Base-by-base conservation (phyloP, 2,888 invertebrate genomes). In the Sipha maydis region DNA sequence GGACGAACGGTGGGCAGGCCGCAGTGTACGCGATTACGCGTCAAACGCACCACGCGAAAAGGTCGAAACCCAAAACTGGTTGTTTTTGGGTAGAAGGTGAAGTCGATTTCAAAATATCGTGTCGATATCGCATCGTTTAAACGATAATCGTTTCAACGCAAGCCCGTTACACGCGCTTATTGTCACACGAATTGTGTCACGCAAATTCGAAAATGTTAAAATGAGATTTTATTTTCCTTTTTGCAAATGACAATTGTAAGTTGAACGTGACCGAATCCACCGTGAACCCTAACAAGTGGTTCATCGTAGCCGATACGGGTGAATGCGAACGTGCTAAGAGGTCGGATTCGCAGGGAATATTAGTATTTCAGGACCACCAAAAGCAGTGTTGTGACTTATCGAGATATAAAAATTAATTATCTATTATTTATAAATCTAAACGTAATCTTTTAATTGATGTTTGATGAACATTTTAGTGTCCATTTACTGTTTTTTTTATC, bases 221-320 rank as follows among this genome's bases (percentile, higher is more conserved):
- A 7, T 3, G 9, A 41, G 41, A 7, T 41, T 41, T 8, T 41
- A 0, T 69, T 1, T 69, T 69, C 19, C 0, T 61, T 21, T 61
- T 61, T 21, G 7, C 69, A 1, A 67, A 54, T 34, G 83, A 9
- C 38, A 80, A 71, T 38, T 69, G 3, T 41, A 61, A 31, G 7
- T 21, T 17, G 31, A 80, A 88, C 86, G 79, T 88, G 73, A 88
- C 73, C 21, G 19, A 80, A 56, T 61, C 48, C 56, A 84, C 67
- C n/a, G 9, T 67, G 67, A 67, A 67, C 28, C 3, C 28, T 75
- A 82, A 88, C 86, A 88, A 88, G 86, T 88, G 75, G 86, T 75
- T 80, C 19, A 21, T 28, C n/a, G 38, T 17, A n/a, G 77, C 54
- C n/a, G 7, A 3, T 61, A 61, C 34, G 19, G 31, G 34, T 75